These are phyloP conservation scores for Alviniconcha strummeri DNA, from an alignment of 2,888 invertebrate species.

Conservation along the genomic window DNA sequence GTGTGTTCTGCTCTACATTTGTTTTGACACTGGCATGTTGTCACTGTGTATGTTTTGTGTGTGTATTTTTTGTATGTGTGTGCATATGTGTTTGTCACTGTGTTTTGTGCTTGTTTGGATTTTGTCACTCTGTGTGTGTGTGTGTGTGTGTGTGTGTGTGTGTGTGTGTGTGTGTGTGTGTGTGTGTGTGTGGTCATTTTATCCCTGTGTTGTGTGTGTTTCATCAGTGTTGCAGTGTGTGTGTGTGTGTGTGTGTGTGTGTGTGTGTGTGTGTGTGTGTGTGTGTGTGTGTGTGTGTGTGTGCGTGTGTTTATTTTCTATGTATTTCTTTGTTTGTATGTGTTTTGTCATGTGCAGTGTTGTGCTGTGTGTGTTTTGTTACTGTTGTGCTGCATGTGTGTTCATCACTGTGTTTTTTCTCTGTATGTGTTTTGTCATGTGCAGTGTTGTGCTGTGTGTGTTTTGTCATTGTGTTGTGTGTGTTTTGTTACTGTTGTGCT, in stretches of 20 bases:
- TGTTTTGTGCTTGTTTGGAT: background rate
- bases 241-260: background rate
- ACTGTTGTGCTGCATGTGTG: too few species aligned
- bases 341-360: too few species aligned
- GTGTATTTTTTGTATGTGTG: background rate
- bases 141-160: background rate
- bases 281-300: background rate
- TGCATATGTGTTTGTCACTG: background rate
- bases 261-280: conserved; percentile 1
- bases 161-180: conserved; percentile 6
- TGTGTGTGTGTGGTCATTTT: background rate
- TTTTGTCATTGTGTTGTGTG: too few species aligned
- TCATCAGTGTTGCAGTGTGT: too few species aligned
- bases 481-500: too few species aligned
- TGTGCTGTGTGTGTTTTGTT: too few species aligned
- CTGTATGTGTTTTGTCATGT: too few species aligned
- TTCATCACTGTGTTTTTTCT: too few species aligned
- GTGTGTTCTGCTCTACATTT: background rate
- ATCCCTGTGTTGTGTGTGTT: background rate
- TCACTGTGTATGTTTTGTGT: background rate
- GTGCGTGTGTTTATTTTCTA: background rate
- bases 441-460: too few species aligned
- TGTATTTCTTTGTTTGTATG: background rate
- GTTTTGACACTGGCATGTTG: background rate
- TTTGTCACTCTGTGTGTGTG: background rate